Base-by-base conservation (phyloP, 2,888 invertebrate genomes). In the Trichogramma dendrolimi region DNA sequence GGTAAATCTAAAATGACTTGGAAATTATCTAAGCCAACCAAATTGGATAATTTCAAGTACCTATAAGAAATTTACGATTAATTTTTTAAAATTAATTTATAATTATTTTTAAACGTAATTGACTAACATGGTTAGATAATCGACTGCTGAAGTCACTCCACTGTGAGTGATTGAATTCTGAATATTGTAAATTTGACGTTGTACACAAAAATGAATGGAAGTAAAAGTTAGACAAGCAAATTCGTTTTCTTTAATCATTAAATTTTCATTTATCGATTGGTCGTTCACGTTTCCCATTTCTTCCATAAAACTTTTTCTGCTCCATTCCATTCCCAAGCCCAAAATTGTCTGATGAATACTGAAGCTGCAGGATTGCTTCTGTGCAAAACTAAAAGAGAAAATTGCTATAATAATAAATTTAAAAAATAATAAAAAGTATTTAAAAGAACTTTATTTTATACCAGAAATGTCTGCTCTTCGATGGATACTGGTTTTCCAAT, bases 81-180 rank as follows among this genome's bases (percentile, higher is more conserved):
- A 41, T 43, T 42, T 6, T 5, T n/a, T 5, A 51, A 48, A 41
- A 52, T 39, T 41, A 39, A 48, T 48, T 48, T 11, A 48, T 48
- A 48, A 48, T 48, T 48, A n/a, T 48, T 10, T 48, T 51, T 2
- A 6, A 51, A 51, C n/a, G 39, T 38, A 42, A 11, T 58, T 58
- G 43, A 73, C 73, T 75, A 78, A 87, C 87, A 85, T 83, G 55
- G 83, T 83, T 44, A 88, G 75, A 61, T 81, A 77, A 68, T 82
- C 79, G 7, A 89, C 73, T 0, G 85, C 82, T 46, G 83, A 82
- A 14, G 77, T 77, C 4, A 88, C 87, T 65, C 81, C 81, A 61
- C 76, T 76, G 70, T 88, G 88, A 0, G 84, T 81, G 0, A 85
- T 86, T 0, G 86, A 86, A 72, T 86, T 87, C 72, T 88, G 86